Evolutionary conservation across 2,888 invertebrate genomes (phyloP).

Genomic region (Nephrotoma appendiculata): DNA sequence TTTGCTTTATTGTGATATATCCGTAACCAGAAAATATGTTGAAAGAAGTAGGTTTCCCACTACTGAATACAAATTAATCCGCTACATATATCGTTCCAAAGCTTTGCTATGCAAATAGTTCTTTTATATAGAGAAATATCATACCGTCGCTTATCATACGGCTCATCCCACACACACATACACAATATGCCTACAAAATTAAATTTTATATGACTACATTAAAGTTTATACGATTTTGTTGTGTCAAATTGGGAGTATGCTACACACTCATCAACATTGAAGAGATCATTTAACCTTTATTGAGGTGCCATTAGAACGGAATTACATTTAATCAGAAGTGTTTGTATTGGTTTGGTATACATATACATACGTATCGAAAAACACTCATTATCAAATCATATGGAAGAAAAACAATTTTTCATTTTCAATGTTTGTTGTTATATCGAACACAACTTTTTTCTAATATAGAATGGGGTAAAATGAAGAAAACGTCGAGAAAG

Average conservation of each 20-base stretch:
- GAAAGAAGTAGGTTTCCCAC: not conserved
- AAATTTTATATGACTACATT: not conserved
- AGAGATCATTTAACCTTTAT: not conserved
- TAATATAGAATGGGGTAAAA: not conserved
- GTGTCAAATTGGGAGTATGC: not conserved
- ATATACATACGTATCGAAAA: not conserved
- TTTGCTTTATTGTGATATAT: not conserved
- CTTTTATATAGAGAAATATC: not conserved
- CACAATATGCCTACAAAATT: not conserved
- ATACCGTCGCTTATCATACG: no score
- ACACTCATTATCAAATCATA: not conserved
- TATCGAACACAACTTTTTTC: not conserved
- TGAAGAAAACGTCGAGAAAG: not conserved
- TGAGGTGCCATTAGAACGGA: not conserved
- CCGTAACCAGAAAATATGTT: not conserved
- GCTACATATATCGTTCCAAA: not conserved
- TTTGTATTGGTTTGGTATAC: not conserved
- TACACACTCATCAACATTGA: not conserved
- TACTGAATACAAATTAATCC: not conserved
- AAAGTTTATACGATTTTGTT: not conserved
- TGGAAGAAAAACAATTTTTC: not conserved
- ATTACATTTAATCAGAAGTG: not conserved
- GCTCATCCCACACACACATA: not conserved
- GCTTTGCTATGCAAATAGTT: not conserved
- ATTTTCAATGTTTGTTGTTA: not conserved